Base-by-base conservation (phyloP, 2,888 invertebrate genomes). In the Oligia latruncula region DNA sequence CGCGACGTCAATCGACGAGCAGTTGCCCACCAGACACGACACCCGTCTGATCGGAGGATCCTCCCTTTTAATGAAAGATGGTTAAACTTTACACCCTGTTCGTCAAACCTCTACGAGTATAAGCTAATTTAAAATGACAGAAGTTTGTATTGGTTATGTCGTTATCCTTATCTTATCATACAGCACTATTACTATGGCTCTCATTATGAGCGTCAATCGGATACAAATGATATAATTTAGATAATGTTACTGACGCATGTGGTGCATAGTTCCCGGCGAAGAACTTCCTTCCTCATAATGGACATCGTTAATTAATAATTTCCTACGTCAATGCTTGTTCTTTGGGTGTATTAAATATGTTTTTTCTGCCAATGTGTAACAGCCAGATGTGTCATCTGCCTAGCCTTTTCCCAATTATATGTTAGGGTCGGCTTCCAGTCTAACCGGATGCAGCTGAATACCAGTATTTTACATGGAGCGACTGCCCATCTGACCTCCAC, bases 151-250 rank as follows among this genome's bases (percentile, higher is more conserved):
- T 52, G 15, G 3, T 5, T 76, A 8, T 1, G 15, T 49, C 2
- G 6, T 74, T 81, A 68, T 80, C 80, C 74, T 80, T n/a, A 43
- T 80, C 58, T 66, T 52, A 67, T 67, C 73, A 8, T 15, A n/a
- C 40, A 40, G 5, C 23, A 49, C 17, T 80, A 52, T 46, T n/a
- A 67, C 20, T 13, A 60, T 46, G n/a, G 8, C 8, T 46, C 17
- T 17, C n/a, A 17, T 29, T 29, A 68, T 58, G n/a, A 58, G 23
- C 81, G 74, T 68, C 67, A 81, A 67, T 80, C 46, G 74, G 74
- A 75, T 55, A 70, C 74, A 62, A 74, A 49, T 80, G 74, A 74
- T 74, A n/a, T 62, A 6, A 67, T 68, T 68, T 40, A 46, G 67
- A 68, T 81, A 55, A 74, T 60, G 23, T 60, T 80, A n/a, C 17